Evolutionary conservation across 2,888 invertebrate species (phyloP).

Genomic region (Drosophila paracracens): DNA sequence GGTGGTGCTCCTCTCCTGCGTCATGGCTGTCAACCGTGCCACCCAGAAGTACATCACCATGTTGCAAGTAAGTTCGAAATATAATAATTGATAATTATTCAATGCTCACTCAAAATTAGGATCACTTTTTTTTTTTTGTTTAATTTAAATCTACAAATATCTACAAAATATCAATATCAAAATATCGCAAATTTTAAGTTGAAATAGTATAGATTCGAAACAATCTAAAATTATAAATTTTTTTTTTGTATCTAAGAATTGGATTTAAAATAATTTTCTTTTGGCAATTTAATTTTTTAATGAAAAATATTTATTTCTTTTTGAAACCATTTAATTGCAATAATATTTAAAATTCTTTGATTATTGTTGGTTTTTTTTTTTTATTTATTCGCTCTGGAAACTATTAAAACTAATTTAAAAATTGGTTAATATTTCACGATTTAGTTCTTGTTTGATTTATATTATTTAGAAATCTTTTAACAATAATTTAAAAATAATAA

Average conservation of each 20-base stretch:
- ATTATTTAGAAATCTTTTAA: background rate
- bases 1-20: slow-evolving; percentile 88
- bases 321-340: background rate
- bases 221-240: background rate
- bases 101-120: background rate
- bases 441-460: background rate
- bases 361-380: background rate
- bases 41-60: slow-evolving; percentile 89
- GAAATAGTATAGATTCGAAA: background rate
- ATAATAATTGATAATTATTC: background rate
- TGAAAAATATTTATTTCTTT: background rate
- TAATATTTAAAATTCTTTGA: background rate
- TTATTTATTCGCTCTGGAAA: no score
- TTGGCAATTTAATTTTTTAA: background rate
- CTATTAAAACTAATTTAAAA: background rate
- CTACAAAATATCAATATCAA: no score
- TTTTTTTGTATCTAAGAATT: background rate
- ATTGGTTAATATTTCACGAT: background rate
- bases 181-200: background rate
- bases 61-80: slow-evolving; percentile 87
- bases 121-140: no score
- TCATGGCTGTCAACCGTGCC: slow-evolving; percentile 88
- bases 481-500: background rate
- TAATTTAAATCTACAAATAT: background rate
- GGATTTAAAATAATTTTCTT: background rate